Conservation (phyloP, 2,113 vertebrate species). For the Heterotis niloticus region DNA sequence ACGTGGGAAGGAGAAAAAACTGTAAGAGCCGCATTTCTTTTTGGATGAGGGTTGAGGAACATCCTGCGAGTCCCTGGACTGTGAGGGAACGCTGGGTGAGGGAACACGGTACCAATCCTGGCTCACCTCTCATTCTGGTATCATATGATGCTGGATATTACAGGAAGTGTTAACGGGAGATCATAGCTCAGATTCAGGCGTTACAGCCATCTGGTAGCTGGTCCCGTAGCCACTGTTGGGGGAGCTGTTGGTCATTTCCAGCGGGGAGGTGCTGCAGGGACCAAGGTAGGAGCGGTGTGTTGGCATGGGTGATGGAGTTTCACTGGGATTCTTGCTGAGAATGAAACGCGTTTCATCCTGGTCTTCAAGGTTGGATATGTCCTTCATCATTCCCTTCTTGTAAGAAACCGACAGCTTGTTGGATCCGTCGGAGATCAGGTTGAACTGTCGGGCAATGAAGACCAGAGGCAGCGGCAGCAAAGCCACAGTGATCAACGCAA, state of each 20-base stretch:
- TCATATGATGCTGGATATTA: background rate
- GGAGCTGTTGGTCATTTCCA: conserved; percentile 79
- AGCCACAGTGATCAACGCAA: conserved; percentile 79
- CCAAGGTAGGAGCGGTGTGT: conserved; percentile 87
- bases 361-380: conserved; percentile 94
- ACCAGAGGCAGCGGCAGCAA: conserved; percentile 86
- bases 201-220: conserved; percentile 82
- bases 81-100: conserved; percentile 2
- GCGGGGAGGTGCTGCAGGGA: conserved; percentile 75
- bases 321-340: conserved; percentile 85
- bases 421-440: conserved; percentile 86
- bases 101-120: conserved; percentile 11
- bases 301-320: conserved; percentile 91
- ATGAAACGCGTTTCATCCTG: conserved; percentile 96
- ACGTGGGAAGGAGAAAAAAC: background rate
- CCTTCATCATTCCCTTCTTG: conserved; percentile 97
- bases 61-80: background rate
- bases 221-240: conserved; percentile 85
- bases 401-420: conserved; percentile 94
- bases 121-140: conserved; percentile 5
- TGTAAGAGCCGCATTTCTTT: background rate
- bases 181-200: conserved; percentile 93
- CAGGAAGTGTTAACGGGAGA: conserved; percentile 8
- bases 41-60: conserved; percentile 1
- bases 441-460: conserved; percentile 83